Conservation (phyloP, 2,113 vertebrate species). For the Percina caprodes region DNA sequence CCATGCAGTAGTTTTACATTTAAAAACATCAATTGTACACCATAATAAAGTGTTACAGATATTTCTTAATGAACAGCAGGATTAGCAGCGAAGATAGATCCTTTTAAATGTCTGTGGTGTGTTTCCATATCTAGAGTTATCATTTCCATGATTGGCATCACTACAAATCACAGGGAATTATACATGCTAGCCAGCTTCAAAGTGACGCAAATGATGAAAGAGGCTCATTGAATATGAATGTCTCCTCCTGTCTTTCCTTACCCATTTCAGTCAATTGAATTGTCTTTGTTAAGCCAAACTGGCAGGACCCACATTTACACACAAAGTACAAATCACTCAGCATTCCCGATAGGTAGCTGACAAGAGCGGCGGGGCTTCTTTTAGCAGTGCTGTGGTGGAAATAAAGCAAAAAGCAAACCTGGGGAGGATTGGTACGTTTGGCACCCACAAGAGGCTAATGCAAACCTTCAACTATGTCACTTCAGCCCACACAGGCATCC, state of each 20-base stretch:
- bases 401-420: constrained; percentile 13
- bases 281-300: constrained; percentile 73
- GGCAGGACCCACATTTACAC: constrained; percentile 67
- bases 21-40: constrained; percentile 20
- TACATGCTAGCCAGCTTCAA: constrained; percentile 76
- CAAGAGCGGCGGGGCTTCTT: constrained; percentile 45
- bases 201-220: constrained; percentile 73
- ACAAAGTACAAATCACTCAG: constrained; percentile 63
- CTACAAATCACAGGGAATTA: constrained; percentile 78
- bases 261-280: constrained; percentile 53
- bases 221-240: constrained; percentile 73
- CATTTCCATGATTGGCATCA: constrained; percentile 64
- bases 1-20: constrained; percentile 22
- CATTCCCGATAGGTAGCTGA: constrained; percentile 51
- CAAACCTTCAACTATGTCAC: constrained; percentile 77
- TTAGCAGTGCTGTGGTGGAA: constrained; percentile 35
- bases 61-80: constrained; percentile 38
- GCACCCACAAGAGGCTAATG: constrained; percentile 75
- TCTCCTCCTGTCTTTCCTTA: constrained; percentile 53
- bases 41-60: constrained; percentile 12
- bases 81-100: constrained; percentile 20
- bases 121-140: constrained; percentile 56
- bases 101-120: constrained; percentile 37
- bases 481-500: constrained; percentile 82
- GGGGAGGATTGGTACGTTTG: constrained; percentile 55